Base-by-base conservation (phyloP, 2,797 vertebrate genomes). In the Microctenopoma steveboyesi region DNA sequence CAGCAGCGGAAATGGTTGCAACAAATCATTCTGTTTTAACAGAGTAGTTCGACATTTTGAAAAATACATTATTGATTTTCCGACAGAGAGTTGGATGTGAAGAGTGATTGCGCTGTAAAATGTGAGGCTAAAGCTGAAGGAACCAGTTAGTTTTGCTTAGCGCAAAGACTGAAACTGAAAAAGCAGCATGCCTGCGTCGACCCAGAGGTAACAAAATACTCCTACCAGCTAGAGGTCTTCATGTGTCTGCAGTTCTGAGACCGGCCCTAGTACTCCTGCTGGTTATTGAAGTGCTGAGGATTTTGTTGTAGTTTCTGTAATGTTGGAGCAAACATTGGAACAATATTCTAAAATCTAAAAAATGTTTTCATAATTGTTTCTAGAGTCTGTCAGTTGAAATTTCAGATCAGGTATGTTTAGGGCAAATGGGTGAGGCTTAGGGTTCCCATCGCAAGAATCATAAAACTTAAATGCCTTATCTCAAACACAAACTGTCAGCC, bases 11-110 rank as follows among this genome's bases (percentile, higher is more conserved):
- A 82, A 74, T 52, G 52, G 64, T 47, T 33, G 69, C 59, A 48
- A 68, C 47, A 40, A 73, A 74, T 82, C 63, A 74, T 68, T 64
- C 67, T 60, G 68, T 64, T 83, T 80, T 66, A 47, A 60, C 33
- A 40, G 12, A 46, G 13, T 12, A 14, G 18, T 58, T 53, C 4
- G 4, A 40, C 43, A 30, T 61, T 56, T 55, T 42, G 16, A 4
- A 13, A 55, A 35, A 25, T 9, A 8, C 14, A n/a, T 25, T 50
- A 2, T 37, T 49, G 4, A 4, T 28, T 53, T 55, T 48, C 22
- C 57, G 28, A 2, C 16, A 50, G 9, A 9, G 47, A 33, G 48
- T 35, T 11, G 5, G 30, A 30, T 28, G 12, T 51, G 3, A 28
- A 12, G 18, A 37, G 9, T 25, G 7, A n/a, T 22, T 22, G 49